Percentiles rank a stretch among this genome's conserved stretches.
phyloP scores from a whole-genome alignment of 1,140 invertebrate species.

The Agraylea sexmaculata region DNA sequence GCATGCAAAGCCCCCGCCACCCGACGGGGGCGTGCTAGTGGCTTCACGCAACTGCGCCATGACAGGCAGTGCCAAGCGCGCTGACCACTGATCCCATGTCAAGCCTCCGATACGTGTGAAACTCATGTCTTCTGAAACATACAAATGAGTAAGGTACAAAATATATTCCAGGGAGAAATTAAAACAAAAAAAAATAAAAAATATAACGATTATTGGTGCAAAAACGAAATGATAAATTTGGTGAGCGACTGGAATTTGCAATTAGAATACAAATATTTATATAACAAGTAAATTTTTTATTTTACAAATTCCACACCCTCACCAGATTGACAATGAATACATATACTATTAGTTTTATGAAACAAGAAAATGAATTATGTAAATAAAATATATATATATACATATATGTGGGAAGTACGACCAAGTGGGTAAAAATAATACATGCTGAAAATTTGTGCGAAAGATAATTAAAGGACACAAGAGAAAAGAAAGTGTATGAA shows the following conservation, averaged over 20 bases:
- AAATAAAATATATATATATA: conserved; percentile 7
- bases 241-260: not conserved
- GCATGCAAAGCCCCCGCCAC: conserved; percentile 54
- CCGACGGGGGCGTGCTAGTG: conserved; percentile 29
- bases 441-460: conserved; percentile 2
- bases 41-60: conserved; percentile 35
- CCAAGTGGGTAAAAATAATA: not conserved
- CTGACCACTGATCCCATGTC: conserved; percentile 54
- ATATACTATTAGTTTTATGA: conserved; percentile 1
- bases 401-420: conserved; percentile 4
- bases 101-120: conserved; percentile 52
- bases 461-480: conserved; percentile 2
- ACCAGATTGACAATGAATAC: not conserved
- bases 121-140: conserved; percentile 47
- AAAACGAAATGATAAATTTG: not conserved
- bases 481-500: not conserved
- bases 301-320: not conserved
- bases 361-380: conserved; percentile 1
- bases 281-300: not conserved
- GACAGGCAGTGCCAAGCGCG: conserved; percentile 43
- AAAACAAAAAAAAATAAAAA: conserved; percentile 7
- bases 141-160: conserved; percentile 3
- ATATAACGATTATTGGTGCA: conserved; percentile 1
- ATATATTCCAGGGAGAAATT: conserved; percentile 4
- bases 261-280: not conserved